These are phyloP conservation scores for Magallana nippona DNA, from an alignment of 2,888 invertebrate species.

Conservation along the genomic window DNA sequence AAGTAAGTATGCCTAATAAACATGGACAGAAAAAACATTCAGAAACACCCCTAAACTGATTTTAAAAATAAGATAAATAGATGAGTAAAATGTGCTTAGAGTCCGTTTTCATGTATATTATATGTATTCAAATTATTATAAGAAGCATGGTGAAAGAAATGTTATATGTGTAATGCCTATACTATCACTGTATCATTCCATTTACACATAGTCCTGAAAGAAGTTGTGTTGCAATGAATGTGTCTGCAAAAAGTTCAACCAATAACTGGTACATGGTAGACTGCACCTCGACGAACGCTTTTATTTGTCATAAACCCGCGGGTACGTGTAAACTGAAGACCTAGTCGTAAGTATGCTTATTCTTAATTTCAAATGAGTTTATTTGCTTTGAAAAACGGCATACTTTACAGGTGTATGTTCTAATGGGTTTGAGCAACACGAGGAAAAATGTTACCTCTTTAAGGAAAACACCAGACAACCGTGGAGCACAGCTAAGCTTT, in stretches of 20 bases:
- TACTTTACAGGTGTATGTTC: conserved; percentile 44
- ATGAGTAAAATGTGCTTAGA: too few species aligned
- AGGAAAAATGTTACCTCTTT: conserved; percentile 48
- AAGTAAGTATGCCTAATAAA: conserved; percentile 16
- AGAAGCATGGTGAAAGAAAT: too few species aligned
- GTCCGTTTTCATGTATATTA: too few species aligned
- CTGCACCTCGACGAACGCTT: conserved; percentile 57
- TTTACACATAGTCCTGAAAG: not conserved
- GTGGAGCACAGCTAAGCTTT: conserved; percentile 54
- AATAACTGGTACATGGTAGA: conserved; percentile 44
- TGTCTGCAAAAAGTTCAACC: not conserved
- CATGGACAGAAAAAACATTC: not conserved
- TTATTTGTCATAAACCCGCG: conserved; percentile 63
- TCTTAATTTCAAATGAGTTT: not conserved
- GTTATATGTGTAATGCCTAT: too few species aligned
- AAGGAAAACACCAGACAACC: conserved; percentile 34
- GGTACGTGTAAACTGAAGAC: too few species aligned
- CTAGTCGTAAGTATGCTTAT: not conserved
- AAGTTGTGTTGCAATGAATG: conserved; percentile 35
- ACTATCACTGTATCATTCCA: not conserved
- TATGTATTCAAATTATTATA: too few species aligned
- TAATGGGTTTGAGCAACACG: conserved; percentile 40
- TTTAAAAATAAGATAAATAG: too few species aligned
- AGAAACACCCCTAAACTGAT: too few species aligned
- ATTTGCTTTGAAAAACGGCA: not conserved